These are phyloP conservation scores for Melinopterus prodromus DNA, from an alignment of 2,888 invertebrate genomes.

Conservation along the genomic window DNA sequence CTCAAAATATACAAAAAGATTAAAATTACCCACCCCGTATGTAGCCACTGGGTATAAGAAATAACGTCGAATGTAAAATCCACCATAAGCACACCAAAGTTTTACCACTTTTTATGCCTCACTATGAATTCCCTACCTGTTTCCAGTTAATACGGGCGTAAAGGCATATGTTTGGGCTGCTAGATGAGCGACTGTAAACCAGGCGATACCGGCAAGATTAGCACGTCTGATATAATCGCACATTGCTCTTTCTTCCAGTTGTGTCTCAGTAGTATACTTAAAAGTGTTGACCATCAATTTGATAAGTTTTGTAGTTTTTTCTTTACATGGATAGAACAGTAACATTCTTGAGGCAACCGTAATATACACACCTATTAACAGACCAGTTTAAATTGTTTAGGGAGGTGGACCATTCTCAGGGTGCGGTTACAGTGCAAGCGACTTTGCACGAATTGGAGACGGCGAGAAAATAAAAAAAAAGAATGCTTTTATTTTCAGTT, in stretches of 20 bases:
- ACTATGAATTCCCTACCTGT: background rate
- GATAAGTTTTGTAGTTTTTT: background rate
- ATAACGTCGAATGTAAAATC: no score
- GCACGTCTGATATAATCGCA: background rate
- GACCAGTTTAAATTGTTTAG: background rate
- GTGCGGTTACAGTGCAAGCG: no score
- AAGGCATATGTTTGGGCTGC: background rate
- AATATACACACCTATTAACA: background rate
- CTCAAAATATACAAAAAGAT: no score
- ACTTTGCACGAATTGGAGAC: no score
- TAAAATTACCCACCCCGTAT: no score
- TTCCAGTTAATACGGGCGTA: background rate
- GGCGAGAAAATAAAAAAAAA: no score
- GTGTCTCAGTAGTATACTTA: background rate
- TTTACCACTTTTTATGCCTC: no score
- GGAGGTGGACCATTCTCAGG: no score
- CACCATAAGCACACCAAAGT: no score
- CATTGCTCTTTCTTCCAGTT: background rate
- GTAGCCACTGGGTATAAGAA: no score
- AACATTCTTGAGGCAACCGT: background rate
- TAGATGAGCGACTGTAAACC: background rate
- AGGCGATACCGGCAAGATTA: background rate
- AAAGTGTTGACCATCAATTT: background rate
- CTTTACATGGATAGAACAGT: background rate
- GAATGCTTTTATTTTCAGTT: no score